Evolutionary conservation across 1,140 invertebrate genomes (phyloP).

Genomic region (Neodiprion virginianus): DNA sequence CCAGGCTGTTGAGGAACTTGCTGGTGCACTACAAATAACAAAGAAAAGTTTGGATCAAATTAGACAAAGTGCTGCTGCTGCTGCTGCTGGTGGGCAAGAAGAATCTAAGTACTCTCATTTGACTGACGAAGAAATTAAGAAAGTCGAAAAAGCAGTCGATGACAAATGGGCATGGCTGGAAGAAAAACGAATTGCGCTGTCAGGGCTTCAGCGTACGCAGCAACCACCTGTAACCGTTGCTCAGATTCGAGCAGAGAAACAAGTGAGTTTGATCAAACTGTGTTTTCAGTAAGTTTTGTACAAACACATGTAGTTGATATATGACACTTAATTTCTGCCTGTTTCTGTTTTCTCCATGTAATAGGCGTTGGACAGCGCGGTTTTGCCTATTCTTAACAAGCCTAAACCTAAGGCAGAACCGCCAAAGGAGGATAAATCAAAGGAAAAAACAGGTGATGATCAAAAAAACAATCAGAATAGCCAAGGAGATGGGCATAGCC

Average conservation of each 20-base stretch:
- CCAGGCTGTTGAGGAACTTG: slow-evolving; percentile 78
- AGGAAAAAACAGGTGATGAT: slow-evolving; percentile 43
- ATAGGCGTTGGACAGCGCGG: slow-evolving; percentile 72
- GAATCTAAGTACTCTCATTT: slow-evolving; percentile 87
- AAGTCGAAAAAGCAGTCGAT: slow-evolving; percentile 65
- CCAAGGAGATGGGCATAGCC: slow-evolving; percentile 40
- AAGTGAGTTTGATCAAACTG: slow-evolving; percentile 59
- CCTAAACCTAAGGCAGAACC: slow-evolving; percentile 78
- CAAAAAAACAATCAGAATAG: slow-evolving; percentile 46
- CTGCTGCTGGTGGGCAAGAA: slow-evolving; percentile 58
- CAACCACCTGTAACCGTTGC: slow-evolving; percentile 77
- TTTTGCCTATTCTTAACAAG: slow-evolving; percentile 82
- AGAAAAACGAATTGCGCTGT: slow-evolving; percentile 68
- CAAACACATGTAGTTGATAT: no score
- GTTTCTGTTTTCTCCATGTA: slow-evolving; percentile 34
- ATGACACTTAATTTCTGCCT: neutral
- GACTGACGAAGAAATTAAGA: slow-evolving; percentile 79
- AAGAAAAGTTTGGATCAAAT: slow-evolving; percentile 78
- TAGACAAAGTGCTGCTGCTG: slow-evolving; percentile 51
- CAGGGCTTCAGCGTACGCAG: slow-evolving; percentile 67
- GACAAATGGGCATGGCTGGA: slow-evolving; percentile 77
- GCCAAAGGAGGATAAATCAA: slow-evolving; percentile 54
- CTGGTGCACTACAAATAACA: slow-evolving; percentile 73
- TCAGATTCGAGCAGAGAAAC: slow-evolving; percentile 77
- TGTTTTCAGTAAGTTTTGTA: neutral